Conservation (phyloP, 2,888 invertebrate genomes). For the Mystacides longicornis region DNA sequence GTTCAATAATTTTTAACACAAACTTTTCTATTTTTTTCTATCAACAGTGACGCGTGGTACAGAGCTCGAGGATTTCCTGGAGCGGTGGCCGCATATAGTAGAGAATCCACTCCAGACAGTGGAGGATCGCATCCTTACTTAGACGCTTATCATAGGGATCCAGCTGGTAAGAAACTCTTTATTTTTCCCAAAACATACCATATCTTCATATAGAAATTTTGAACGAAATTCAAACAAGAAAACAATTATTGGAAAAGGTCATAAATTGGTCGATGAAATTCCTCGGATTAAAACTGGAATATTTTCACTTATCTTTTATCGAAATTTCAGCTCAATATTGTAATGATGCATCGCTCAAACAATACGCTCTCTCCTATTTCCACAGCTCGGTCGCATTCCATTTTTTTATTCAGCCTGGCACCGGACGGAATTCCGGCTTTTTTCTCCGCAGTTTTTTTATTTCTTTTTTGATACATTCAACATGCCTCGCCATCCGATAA, state of each 20-base stretch:
- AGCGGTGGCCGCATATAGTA: conserved; percentile 63
- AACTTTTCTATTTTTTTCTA: not conserved
- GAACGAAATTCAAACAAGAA: not conserved
- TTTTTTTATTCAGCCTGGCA: conserved; percentile 3
- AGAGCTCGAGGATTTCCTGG: conserved; percentile 56
- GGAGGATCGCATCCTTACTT: conserved; percentile 80
- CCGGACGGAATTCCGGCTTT: conserved; percentile 16
- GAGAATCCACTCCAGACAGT: conserved; percentile 84
- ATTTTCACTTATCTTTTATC: not conserved
- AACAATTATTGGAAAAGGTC: not conserved
- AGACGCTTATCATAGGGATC: conserved; percentile 75
- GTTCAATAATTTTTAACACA: not conserved
- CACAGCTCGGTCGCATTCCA: not conserved
- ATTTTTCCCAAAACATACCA: not conserved
- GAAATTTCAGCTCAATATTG: not conserved
- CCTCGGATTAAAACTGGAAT: not conserved
- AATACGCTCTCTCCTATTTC: not conserved
- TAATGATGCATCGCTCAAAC: not conserved
- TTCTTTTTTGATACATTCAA: not conserved
- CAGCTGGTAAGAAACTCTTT: conserved; percentile 58
- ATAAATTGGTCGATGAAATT: not conserved
- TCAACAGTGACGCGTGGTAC: conserved; percentile 26
- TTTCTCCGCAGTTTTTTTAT: conserved; percentile 6
- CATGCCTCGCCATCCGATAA: conserved; percentile 13
- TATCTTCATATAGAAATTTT: not conserved